These are phyloP conservation scores for Mus spicilegus DNA, from an alignment of 2,113 vertebrate genomes.

Conservation along the genomic window DNA sequence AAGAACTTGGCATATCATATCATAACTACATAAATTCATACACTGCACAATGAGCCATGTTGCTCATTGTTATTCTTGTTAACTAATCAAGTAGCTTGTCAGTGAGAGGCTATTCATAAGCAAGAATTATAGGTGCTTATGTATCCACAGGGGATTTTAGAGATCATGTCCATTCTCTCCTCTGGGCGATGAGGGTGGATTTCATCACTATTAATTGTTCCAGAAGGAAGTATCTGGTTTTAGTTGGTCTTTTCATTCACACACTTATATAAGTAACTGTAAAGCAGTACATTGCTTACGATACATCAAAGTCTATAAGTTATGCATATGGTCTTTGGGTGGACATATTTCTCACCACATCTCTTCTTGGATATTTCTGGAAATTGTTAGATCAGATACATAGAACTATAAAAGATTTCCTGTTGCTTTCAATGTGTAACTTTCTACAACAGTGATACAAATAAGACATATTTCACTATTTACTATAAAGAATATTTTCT, in stretches of 20 bases:
- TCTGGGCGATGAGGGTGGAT: not conserved
- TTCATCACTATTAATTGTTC: not conserved
- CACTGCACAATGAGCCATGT: not conserved
- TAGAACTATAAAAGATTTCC: conserved; percentile 12
- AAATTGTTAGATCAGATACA: conserved; percentile 35
- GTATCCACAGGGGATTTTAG: not conserved
- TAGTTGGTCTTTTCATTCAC: conserved; percentile 43
- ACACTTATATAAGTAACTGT: not conserved
- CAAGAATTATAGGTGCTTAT: conserved; percentile 13
- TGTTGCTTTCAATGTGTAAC: not conserved
- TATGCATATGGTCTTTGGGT: not conserved
- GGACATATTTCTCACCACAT: not conserved
- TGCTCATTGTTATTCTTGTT: not conserved
- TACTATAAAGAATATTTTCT: conserved; percentile 11
- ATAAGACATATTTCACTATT: not conserved
- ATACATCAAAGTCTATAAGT: not conserved
- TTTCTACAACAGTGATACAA: not conserved
- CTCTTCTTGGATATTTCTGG: not conserved
- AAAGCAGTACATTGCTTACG: conserved; percentile 3
- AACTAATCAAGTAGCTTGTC: not conserved
- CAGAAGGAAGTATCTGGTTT: conserved; percentile 19
- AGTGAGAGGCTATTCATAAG: not conserved
- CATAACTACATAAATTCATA: not conserved
- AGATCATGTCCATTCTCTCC: not conserved
- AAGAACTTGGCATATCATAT: not conserved